Evolutionary conservation across 1,140 invertebrate genomes (phyloP).

Genomic region (Listronotus oregonensis): DNA sequence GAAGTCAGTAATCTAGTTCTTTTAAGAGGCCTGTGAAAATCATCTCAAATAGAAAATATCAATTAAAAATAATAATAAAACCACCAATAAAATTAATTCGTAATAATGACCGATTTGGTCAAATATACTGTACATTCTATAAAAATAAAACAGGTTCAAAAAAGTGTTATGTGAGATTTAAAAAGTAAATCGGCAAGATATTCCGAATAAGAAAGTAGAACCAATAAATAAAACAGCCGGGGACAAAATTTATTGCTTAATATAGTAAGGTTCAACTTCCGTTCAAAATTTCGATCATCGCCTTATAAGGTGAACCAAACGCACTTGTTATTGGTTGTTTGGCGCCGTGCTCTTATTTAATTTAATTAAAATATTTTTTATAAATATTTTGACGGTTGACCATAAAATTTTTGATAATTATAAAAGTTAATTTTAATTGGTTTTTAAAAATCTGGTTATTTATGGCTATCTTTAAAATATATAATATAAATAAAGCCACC

Average conservation of each 20-base stretch:
- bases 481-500: no score
- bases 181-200: conserved; percentile 3
- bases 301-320: conserved; percentile 9
- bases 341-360: neutral
- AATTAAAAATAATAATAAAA: no score
- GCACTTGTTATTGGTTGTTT: neutral
- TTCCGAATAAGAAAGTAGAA: conserved; percentile 30
- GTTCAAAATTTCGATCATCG: conserved; percentile 4
- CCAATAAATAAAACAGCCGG: conserved; percentile 18
- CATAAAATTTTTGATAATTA: neutral
- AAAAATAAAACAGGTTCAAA: conserved; percentile 15
- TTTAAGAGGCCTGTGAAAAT: no score
- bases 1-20: no score
- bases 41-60: no score
- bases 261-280: conserved; percentile 24
- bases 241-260: conserved; percentile 24
- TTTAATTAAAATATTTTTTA: no score
- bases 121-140: neutral
- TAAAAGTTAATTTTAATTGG: conserved; percentile 5
- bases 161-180: conserved; percentile 22
- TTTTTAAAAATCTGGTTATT: no score
- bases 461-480: no score
- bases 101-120: no score
- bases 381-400: no score
- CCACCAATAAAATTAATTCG: no score